phyloP scores from a whole-genome alignment of 2,113 vertebrate species.

The Pollachius pollachius region DNA sequence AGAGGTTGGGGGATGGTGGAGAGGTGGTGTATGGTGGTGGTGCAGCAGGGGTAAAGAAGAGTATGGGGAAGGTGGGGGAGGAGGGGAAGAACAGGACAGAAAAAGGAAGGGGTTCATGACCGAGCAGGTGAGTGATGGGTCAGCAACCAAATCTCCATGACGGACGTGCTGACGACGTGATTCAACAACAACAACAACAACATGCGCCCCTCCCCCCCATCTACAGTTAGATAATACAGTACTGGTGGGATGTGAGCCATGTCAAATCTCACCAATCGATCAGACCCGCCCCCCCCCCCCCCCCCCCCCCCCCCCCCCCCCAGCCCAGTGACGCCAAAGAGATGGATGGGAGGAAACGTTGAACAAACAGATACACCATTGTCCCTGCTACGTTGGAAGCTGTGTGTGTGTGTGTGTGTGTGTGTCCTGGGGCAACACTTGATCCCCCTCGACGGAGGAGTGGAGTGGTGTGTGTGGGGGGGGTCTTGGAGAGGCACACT shows the following conservation, averaged over 20 bases:
- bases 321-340: slow-evolving; percentile 12
- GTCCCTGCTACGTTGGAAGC: slow-evolving; percentile 41
- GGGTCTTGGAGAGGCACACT: slow-evolving; percentile 12
- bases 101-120: background rate
- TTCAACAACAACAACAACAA: background rate
- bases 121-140: no score
- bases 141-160: no score
- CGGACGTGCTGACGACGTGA: no score
- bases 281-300: background rate
- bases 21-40: no score
- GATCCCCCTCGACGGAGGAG: slow-evolving; percentile 18
- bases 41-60: no score
- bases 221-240: slow-evolving; percentile 27
- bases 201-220: background rate
- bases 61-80: no score
- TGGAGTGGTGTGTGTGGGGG: slow-evolving; percentile 39
- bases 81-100: background rate
- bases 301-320: background rate
- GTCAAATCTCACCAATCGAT: background rate
- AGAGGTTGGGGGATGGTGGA: no score
- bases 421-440: slow-evolving; percentile 35
- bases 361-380: slow-evolving; percentile 51
- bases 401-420: slow-evolving; percentile 12
- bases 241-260: slow-evolving; percentile 29
- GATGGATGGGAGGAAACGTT: slow-evolving; percentile 54